Percentiles rank a stretch among this genome's conserved stretches.
Conservation (phyloP, 2,797 vertebrate species). For the Sebastiscus albofasciatus region DNA sequence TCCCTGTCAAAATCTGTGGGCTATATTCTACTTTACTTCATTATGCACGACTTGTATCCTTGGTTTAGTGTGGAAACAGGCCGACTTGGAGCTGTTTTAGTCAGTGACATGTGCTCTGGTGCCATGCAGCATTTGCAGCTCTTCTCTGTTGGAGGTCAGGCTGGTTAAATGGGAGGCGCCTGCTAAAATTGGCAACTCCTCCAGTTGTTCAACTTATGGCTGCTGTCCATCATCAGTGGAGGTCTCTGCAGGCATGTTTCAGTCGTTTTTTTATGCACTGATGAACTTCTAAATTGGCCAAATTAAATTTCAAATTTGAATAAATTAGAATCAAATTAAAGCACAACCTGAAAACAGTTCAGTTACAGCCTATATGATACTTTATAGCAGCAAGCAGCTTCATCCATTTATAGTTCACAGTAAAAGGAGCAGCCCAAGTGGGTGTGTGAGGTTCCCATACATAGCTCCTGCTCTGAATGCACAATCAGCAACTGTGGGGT, state of each 20-base stretch:
- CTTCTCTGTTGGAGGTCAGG: neutral
- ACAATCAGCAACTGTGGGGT: slow-evolving; percentile 79
- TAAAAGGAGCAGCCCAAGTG: slow-evolving; percentile 68
- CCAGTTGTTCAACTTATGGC: slow-evolving; percentile 69
- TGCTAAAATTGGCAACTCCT: slow-evolving; percentile 70
- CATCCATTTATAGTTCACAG: slow-evolving; percentile 80
- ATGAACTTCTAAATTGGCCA: neutral
- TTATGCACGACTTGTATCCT: neutral
- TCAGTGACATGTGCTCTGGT: slow-evolving; percentile 18
- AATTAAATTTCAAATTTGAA: neutral
- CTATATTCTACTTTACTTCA: neutral
- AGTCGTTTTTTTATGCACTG: neutral
- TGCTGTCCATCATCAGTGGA: slow-evolving; percentile 63
- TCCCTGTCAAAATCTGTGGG: neutral
- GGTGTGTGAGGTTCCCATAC: slow-evolving; percentile 69
- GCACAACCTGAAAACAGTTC: neutral
- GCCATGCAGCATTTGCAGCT: slow-evolving; percentile 8
- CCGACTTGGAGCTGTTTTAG: neutral
- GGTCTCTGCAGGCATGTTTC: neutral
- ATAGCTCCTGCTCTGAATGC: slow-evolving; percentile 78
- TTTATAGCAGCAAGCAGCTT: slow-evolving; percentile 25
- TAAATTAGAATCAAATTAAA: neutral
- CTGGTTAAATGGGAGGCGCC: slow-evolving; percentile 45
- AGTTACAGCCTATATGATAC: neutral
- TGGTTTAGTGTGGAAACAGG: neutral